Base-by-base conservation (phyloP, 2,888 invertebrate species). In the Neoaliturus tenellus region DNA sequence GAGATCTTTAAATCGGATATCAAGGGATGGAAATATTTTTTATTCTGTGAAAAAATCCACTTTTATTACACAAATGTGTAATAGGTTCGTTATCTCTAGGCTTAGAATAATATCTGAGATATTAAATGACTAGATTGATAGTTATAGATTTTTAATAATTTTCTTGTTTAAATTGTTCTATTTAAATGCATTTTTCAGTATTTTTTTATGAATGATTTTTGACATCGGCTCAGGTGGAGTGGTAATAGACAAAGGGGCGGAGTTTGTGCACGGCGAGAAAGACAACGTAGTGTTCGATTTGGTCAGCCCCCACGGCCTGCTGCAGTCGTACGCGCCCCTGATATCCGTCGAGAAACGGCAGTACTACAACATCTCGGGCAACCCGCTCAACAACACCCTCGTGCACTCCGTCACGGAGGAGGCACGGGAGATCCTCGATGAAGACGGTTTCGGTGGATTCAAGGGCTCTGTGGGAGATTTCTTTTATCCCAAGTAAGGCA, bases 201-300 rank as follows among this genome's bases (percentile, higher is more conserved):
- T n/a, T n/a, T n/a, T 44, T 44, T 44, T 44, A 12, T 44, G 10
- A 12, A 44, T 14, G 14, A 44, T 44, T 10, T 44, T 10, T 44
- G 14, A 44, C 44, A 28, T 28, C 10, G 23, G 33, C 39, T 31
- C 39, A 83, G 81, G 48, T 2, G 92, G 92, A 0, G 92, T 91
- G 85, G 90, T 92, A 3, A 90, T 96, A 6, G 96, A 96, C 89
- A 88, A 95, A 78, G 96, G 96, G 0, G 96, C 95, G 67, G 95
- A 96, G 87, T 96, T 96, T 96, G 94, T 95, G 83, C 95, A 96
- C 86, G 95, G 96, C 0, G 94, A 95, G 89, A 90, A 92, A 88
- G 92, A 91, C 75, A 94, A 95, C 89, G 88, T 92, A 33, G 92
- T 94, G 0, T 94, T 91, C 87, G 91, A 93, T 48, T 88, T 93